A percentile compares a stretch with the other conserved stretches of the same genome.
Evolutionary conservation across 2,113 vertebrate genomes (phyloP).

Genomic region (Shinisaurus crocodilurus): DNA sequence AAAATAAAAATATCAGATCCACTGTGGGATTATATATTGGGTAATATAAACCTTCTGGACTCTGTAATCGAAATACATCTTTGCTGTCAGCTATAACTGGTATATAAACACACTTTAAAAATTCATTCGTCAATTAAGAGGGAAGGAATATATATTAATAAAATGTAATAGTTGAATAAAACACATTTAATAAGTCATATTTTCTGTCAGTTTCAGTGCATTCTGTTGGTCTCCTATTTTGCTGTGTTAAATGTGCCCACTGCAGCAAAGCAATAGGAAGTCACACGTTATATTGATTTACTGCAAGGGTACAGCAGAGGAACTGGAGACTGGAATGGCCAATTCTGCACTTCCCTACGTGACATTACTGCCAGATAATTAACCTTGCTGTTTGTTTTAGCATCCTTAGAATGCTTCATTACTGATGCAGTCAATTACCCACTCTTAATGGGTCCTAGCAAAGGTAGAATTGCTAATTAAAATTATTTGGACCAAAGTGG

Average conservation of each 20-base stretch:
- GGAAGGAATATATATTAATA: conserved; percentile 8
- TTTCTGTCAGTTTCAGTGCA: conserved; percentile 24
- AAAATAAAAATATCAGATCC: conserved; percentile 45
- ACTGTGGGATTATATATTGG: background rate
- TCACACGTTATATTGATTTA: conserved; percentile 73
- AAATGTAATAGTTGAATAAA: conserved; percentile 26
- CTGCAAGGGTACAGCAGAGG: conserved; percentile 60
- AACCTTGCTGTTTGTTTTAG: conserved; percentile 83
- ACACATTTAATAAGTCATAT: background rate
- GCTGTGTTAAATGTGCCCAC: conserved; percentile 7
- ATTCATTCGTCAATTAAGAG: conserved; percentile 54
- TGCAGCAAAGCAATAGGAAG: conserved; percentile 39
- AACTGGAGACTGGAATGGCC: conserved; percentile 70
- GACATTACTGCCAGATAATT: conserved; percentile 79
- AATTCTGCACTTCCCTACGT: conserved; percentile 62
- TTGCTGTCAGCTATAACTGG: conserved; percentile 29
- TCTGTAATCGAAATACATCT: conserved; percentile 42
- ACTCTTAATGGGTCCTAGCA: conserved; percentile 72
- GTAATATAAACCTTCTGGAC: conserved; percentile 47
- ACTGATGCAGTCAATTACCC: conserved; percentile 80
- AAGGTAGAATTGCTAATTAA: conserved; percentile 81
- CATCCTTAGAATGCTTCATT: conserved; percentile 78
- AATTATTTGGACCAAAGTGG: conserved; percentile 76
- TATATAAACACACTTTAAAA: conserved; percentile 29
- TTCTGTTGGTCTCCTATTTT: conserved; percentile 59